phyloP scores from a whole-genome alignment of 2,888 invertebrate genomes.

The Hermodice carunculata region DNA sequence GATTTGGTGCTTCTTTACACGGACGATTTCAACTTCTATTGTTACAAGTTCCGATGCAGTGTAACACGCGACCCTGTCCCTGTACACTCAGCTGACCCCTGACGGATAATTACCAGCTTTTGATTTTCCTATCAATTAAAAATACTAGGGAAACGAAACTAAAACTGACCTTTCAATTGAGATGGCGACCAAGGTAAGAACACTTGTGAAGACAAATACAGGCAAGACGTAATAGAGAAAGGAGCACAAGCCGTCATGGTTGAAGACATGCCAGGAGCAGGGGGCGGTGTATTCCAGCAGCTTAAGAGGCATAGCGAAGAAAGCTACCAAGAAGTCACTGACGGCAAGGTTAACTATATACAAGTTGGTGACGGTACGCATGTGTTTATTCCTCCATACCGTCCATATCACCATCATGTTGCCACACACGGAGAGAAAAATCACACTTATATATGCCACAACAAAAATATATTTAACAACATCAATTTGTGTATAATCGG shows the following conservation, averaged over 20 bases:
- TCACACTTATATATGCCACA: slow-evolving; percentile 63
- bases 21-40: too few relatives aligned
- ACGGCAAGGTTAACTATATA: slow-evolving; percentile 71
- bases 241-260: slow-evolving; percentile 66
- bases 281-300: slow-evolving; percentile 70
- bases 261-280: slow-evolving; percentile 66
- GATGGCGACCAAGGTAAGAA: slow-evolving; percentile 70
- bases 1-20: too few relatives aligned
- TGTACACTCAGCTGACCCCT: too few relatives aligned
- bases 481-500: slow-evolving; percentile 64
- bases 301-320: slow-evolving; percentile 70
- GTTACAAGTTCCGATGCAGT: too few relatives aligned
- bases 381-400: slow-evolving; percentile 68
- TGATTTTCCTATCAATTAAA: too few relatives aligned
- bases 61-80: too few relatives aligned
- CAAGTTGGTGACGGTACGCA: slow-evolving; percentile 71
- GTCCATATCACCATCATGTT: slow-evolving; percentile 70
- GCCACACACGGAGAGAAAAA: slow-evolving; percentile 66
- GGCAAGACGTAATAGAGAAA: slow-evolving; percentile 68
- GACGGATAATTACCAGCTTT: too few relatives aligned
- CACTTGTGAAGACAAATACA: slow-evolving; percentile 71
- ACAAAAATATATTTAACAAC: slow-evolving; percentile 60
- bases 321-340: slow-evolving; percentile 70
- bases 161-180: slow-evolving; percentile 70
- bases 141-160: too few relatives aligned